These are phyloP conservation scores for Dipodomys ordii DNA, from an alignment of 2,113 vertebrate species.

Conservation along the genomic window DNA sequence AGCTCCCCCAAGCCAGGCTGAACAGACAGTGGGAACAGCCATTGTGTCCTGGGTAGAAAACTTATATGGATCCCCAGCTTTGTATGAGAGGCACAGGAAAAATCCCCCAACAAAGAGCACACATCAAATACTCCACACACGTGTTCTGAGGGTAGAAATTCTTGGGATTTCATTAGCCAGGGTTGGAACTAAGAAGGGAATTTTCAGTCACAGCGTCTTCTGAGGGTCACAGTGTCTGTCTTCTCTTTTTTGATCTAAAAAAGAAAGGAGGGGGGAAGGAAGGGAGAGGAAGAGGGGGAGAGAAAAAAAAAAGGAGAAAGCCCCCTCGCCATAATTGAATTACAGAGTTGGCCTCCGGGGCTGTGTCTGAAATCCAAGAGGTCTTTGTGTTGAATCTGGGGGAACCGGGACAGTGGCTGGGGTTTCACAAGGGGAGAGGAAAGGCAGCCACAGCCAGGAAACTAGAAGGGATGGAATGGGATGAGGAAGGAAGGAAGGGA, in stretches of 20 bases:
- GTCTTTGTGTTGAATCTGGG: conserved; percentile 87
- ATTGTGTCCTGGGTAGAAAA: neutral
- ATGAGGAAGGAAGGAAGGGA: conserved; percentile 79
- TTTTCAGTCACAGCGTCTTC: conserved; percentile 59
- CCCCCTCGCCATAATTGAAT: conserved; percentile 88
- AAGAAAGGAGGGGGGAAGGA: conserved; percentile 66
- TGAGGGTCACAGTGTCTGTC: conserved; percentile 80
- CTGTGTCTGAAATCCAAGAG: conserved; percentile 86
- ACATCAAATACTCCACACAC: conserved; percentile 41
- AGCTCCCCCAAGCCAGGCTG: neutral
- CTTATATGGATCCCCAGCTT: neutral
- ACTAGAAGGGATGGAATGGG: conserved; percentile 82
- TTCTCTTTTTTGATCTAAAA: conserved; percentile 82
- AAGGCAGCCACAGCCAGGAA: conserved; percentile 81
- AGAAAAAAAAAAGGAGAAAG: conserved; percentile 84
- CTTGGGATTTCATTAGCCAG: conserved; percentile 67
- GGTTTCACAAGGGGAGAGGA: conserved; percentile 89
- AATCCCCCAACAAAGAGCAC: conserved; percentile 15
- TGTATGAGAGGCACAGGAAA: neutral
- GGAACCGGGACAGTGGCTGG: conserved; percentile 85
- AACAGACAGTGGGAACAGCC: neutral
- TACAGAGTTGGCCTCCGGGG: conserved; percentile 87
- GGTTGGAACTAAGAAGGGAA: conserved; percentile 63
- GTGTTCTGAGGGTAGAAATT: conserved; percentile 32
- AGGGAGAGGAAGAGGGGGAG: conserved; percentile 58